These are phyloP conservation scores for Glyptemys insculpta DNA, from an alignment of 2,797 vertebrate species.

Conservation along the genomic window DNA sequence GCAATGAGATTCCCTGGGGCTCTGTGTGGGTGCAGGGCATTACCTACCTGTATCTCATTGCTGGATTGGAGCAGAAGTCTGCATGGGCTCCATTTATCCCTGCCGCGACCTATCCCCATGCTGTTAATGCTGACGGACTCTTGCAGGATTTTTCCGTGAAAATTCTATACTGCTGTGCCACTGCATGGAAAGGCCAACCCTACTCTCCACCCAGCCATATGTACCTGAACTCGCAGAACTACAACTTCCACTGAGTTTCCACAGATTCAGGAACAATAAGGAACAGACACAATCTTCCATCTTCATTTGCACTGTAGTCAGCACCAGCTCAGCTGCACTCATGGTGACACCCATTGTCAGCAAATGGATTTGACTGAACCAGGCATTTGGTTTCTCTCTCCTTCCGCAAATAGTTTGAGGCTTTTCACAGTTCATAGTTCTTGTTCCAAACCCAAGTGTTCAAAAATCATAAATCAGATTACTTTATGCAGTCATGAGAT, in stretches of 20 bases:
- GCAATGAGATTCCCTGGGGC: accelerated
- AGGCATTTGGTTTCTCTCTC: neutral
- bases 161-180: neutral
- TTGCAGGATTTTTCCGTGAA: conserved; percentile 17
- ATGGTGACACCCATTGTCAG: neutral
- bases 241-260: neutral
- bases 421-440: neutral
- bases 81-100: accelerated
- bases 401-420: neutral
- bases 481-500: neutral
- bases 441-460: neutral
- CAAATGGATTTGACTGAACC: accelerated
- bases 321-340: accelerated
- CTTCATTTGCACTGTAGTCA: accelerated
- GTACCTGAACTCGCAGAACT: neutral
- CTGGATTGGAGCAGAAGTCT: neutral
- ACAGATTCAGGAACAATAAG: neutral
- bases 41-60: neutral
- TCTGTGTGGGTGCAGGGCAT: neutral
- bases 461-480: neutral
- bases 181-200: neutral
- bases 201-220: neutral
- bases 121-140: neutral
- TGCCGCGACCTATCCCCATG: neutral
- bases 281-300: neutral